Evolutionary conservation across 2,888 invertebrate species (phyloP).

Genomic region (Pachydiplax longipennis): DNA sequence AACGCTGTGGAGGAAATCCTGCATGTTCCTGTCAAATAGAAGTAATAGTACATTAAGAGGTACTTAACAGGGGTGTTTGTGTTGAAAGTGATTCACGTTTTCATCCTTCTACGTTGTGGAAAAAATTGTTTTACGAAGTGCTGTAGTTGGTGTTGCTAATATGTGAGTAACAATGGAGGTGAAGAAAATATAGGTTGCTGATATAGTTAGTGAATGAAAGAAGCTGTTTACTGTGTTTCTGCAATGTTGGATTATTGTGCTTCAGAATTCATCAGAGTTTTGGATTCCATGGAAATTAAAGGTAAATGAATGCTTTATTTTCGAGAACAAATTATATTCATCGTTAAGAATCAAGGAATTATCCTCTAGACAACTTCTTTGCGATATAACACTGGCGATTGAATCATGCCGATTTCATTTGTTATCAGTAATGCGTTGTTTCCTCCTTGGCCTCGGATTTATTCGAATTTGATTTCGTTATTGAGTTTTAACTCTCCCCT

Average conservation of each 20-base stretch:
- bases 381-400: too few species aligned
- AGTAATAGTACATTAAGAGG: background rate
- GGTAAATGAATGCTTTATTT: background rate
- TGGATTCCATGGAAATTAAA: background rate
- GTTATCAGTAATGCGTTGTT: too few species aligned
- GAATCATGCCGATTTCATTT: too few species aligned
- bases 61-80: background rate
- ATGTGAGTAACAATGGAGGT: background rate
- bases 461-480: too few species aligned
- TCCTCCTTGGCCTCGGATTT: too few species aligned
- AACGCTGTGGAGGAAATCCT: background rate
- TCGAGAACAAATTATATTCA: too few species aligned
- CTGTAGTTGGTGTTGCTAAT: background rate
- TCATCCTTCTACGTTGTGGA: background rate
- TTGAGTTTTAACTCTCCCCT: too few species aligned
- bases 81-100: background rate
- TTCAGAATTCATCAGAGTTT: background rate
- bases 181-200: constrained; percentile 2
- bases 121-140: background rate
- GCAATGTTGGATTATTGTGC: constrained; percentile 26
- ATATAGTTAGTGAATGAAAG: background rate
- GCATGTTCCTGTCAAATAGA: background rate
- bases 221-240: background rate
- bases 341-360: too few species aligned
- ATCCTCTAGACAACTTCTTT: too few species aligned